Conservation (phyloP, 2,797 vertebrate genomes). For the Botia kubotai region DNA sequence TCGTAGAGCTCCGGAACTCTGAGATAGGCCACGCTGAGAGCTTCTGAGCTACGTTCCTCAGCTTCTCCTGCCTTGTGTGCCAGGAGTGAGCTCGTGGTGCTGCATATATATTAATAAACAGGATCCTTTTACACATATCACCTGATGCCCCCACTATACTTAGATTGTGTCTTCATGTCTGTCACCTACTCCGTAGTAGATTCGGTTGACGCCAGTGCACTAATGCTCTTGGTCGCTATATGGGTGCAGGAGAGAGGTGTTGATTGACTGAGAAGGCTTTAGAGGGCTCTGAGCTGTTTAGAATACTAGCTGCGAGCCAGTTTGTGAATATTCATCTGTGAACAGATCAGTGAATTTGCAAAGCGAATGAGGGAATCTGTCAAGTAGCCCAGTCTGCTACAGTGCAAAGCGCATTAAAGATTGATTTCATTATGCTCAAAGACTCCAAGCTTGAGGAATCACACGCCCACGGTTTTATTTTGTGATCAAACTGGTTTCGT, state of each 20-base stretch:
- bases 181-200: neutral
- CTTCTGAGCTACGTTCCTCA: neutral
- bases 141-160: neutral
- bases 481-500: slow-evolving; percentile 22
- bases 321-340: slow-evolving; percentile 53
- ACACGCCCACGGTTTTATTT: neutral
- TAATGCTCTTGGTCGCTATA: neutral
- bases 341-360: slow-evolving; percentile 51
- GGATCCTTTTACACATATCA: neutral
- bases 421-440: slow-evolving; percentile 40
- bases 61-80: neutral
- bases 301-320: slow-evolving; percentile 22
- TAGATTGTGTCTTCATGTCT: neutral
- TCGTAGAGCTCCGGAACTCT: slow-evolving; percentile 3
- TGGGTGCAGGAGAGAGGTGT: slow-evolving; percentile 21
- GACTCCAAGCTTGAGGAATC: slow-evolving; percentile 15
- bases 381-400: slow-evolving; percentile 46
- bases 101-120: slow-evolving; percentile 29
- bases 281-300: slow-evolving; percentile 34
- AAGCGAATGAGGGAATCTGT: slow-evolving; percentile 49
- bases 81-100: neutral
- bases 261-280: slow-evolving; percentile 37
- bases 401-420: slow-evolving; percentile 41
- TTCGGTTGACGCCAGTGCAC: neutral
- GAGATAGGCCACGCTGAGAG: neutral